Percentiles rank a stretch among this genome's conserved stretches.
Evolutionary conservation across 2,113 vertebrate species (phyloP).

Genomic region (Oenanthe oenanthe): DNA sequence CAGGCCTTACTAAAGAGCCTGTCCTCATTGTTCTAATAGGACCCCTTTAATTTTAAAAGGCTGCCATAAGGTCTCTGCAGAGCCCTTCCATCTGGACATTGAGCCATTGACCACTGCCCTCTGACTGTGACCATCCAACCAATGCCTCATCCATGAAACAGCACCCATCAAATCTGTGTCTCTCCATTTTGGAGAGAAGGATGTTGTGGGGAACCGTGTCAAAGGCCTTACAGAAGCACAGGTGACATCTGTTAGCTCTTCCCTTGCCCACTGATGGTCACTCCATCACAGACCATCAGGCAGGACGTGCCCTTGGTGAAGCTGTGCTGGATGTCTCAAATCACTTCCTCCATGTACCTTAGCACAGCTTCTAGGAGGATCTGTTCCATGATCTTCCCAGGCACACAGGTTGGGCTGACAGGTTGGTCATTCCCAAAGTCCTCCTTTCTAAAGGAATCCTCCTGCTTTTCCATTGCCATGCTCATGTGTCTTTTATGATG

Average conservation of each 20-base stretch:
- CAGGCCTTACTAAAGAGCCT: background rate
- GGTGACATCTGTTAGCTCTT: background rate
- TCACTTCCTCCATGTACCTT: background rate
- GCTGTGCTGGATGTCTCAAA: background rate
- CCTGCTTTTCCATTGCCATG: background rate
- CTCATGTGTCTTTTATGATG: background rate
- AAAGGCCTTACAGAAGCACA: background rate
- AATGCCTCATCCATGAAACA: rapidly evolving
- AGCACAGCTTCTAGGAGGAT: background rate
- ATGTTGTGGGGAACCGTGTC: background rate
- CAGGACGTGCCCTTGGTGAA: background rate
- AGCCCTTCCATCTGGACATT: background rate
- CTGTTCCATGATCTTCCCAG: background rate
- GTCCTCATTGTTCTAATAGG: background rate
- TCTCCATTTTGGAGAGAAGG: background rate
- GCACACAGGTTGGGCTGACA: background rate
- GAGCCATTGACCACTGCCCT: background rate
- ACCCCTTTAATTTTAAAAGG: background rate
- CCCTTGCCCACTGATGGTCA: background rate
- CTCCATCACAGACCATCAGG: background rate
- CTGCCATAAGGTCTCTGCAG: background rate
- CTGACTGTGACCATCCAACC: background rate
- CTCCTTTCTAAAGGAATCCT: background rate
- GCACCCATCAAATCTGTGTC: background rate
- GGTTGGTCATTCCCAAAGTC: background rate